Percentiles rank a stretch among this genome's conserved stretches.
These are phyloP conservation scores for Synergus umbraculus DNA, from an alignment of 2,888 invertebrate genomes.

Conservation along the genomic window DNA sequence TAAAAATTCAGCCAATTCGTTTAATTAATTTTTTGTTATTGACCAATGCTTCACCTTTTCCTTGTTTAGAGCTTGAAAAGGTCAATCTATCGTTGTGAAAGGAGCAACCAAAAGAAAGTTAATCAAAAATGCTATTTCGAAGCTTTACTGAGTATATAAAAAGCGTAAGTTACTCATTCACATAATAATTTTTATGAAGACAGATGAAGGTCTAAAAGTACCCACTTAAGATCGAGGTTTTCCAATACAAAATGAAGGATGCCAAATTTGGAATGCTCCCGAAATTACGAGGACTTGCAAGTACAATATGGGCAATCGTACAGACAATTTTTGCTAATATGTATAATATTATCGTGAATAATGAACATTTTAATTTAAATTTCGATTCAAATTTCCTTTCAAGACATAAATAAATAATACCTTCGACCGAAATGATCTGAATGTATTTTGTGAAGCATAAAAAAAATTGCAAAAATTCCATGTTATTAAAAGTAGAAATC, in stretches of 20 bases:
- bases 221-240: background rate
- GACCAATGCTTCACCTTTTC: background rate
- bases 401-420: background rate
- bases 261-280: background rate
- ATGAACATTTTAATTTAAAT: background rate
- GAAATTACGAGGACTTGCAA: background rate
- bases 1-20: background rate
- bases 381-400: background rate
- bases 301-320: background rate
- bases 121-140: background rate
- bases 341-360: background rate
- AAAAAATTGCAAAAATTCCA: background rate
- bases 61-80: background rate
- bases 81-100: background rate
- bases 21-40: background rate
- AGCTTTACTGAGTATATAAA: background rate
- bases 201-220: background rate
- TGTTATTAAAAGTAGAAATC: background rate
- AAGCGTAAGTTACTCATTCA: background rate
- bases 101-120: background rate
- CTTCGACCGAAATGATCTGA: background rate
- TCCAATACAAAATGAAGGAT: background rate
- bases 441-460: background rate
- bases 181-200: conserved; percentile 8
- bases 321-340: background rate